Evolutionary conservation across 2,888 invertebrate species (phyloP).

Genomic region (Camponotus fellah): DNA sequence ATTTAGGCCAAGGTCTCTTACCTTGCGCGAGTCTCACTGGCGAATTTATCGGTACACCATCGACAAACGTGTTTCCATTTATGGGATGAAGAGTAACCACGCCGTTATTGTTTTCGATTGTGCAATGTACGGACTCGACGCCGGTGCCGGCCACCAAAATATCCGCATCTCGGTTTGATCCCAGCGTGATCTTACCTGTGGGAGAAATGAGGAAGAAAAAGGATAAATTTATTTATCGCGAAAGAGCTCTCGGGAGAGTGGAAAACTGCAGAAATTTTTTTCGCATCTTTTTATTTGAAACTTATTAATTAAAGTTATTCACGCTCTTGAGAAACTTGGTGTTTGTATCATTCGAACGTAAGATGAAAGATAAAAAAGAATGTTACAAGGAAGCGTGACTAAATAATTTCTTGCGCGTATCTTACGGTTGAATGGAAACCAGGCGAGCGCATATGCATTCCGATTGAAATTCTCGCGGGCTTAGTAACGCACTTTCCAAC

Average conservation of each 20-base stretch:
- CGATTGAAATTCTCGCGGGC: constrained; percentile 52
- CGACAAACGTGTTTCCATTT: constrained; percentile 90
- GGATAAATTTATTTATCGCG: constrained; percentile 13
- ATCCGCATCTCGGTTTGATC: constrained; percentile 93
- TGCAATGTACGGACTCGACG: constrained; percentile 94
- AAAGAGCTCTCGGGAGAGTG: not conserved
- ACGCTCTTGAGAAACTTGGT: not conserved
- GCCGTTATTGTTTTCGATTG: constrained; percentile 94
- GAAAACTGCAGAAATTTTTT: not conserved
- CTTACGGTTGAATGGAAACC: constrained; percentile 44
- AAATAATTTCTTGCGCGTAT: not conserved
- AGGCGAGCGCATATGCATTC: constrained; percentile 37
- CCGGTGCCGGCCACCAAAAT: constrained; percentile 95
- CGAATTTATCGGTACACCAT: constrained; percentile 90
- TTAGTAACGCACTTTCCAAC: constrained; percentile 48
- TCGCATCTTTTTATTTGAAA: not conserved
- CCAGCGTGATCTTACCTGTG: constrained; percentile 94
- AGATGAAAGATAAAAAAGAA: constrained; percentile 7
- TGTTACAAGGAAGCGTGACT: constrained; percentile 35
- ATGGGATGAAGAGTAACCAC: constrained; percentile 95
- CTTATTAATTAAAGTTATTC: not conserved
- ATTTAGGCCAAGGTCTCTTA: constrained; percentile 83
- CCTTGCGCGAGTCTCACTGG: constrained; percentile 94
- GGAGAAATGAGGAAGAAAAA: constrained; percentile 12
- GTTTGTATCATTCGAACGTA: not conserved